Evolutionary conservation across 2,113 vertebrate species (phyloP).

Genomic region (Herpetotheres cachinnans): DNA sequence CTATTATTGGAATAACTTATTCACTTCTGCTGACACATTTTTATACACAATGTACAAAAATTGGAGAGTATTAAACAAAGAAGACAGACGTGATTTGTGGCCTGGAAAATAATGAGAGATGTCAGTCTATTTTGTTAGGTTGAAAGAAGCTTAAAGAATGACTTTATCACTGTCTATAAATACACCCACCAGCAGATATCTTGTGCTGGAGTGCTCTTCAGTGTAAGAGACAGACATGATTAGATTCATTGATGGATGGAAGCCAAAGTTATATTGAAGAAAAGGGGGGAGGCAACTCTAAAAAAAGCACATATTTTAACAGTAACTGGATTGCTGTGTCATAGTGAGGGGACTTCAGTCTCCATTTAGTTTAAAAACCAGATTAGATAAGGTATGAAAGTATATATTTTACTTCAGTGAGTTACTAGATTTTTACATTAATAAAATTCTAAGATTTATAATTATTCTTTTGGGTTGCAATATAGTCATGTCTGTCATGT

Average conservation of each 20-base stretch:
- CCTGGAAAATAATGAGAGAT: not conserved
- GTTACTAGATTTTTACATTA: not conserved
- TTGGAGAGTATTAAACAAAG: not conserved
- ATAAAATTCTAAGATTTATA: not conserved
- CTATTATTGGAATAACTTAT: not conserved
- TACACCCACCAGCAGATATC: not conserved
- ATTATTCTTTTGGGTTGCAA: not conserved
- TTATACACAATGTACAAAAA: not conserved
- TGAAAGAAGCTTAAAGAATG: conserved; percentile 2
- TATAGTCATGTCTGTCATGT: not conserved
- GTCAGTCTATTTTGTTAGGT: not conserved
- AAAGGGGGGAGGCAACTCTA: not conserved
- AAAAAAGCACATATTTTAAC: not conserved
- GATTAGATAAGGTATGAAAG: not conserved
- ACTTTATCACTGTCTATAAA: conserved; percentile 24
- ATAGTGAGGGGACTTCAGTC: not conserved
- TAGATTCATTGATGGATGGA: not conserved
- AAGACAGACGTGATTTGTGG: not conserved
- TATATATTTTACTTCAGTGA: not conserved
- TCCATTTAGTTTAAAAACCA: not conserved
- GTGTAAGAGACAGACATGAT: not conserved
- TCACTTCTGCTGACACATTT: not conserved
- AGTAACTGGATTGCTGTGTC: not conserved
- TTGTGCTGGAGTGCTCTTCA: not conserved
- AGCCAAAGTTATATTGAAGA: not conserved